Evolutionary conservation across 1,140 invertebrate species (phyloP).

Genomic region (Aphaenogaster rudis): DNA sequence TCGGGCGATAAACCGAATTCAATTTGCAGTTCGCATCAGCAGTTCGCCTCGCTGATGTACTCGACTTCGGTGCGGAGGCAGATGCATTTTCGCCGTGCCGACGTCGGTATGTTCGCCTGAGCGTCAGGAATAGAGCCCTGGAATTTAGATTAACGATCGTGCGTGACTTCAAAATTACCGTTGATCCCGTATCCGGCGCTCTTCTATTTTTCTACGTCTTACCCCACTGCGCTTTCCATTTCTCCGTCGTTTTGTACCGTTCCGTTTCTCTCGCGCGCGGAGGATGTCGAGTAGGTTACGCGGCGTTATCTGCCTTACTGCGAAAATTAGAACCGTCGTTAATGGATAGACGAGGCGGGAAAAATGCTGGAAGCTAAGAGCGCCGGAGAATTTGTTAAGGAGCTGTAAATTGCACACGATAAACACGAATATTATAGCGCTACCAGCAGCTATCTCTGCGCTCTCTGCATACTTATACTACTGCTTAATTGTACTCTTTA

Average conservation of each 20-base stretch:
- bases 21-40: conserved; percentile 58
- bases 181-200: conserved; percentile 49
- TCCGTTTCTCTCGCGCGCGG: neutral
- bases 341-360: conserved; percentile 23
- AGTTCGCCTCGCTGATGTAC: conserved; percentile 61
- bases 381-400: conserved; percentile 21
- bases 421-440: conserved; percentile 10
- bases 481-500: neutral
- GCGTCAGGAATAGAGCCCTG: conserved; percentile 63
- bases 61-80: conserved; percentile 49
- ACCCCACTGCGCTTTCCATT: conserved; percentile 6
- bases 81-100: conserved; percentile 73
- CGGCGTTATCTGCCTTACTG: neutral
- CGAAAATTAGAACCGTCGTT: conserved; percentile 50
- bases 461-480: conserved; percentile 11
- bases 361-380: neutral
- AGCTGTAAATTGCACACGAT: conserved; percentile 18
- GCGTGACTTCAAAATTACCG: conserved; percentile 75
- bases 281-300: neutral
- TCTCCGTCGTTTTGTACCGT: neutral
- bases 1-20: conserved; percentile 49
- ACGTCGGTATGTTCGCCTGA: conserved; percentile 67
- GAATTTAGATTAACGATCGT: conserved; percentile 77
- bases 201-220: conserved; percentile 64
- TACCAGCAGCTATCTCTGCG: neutral